Conservation (phyloP, 2,888 invertebrate genomes). For the Cepaea hortensis region DNA sequence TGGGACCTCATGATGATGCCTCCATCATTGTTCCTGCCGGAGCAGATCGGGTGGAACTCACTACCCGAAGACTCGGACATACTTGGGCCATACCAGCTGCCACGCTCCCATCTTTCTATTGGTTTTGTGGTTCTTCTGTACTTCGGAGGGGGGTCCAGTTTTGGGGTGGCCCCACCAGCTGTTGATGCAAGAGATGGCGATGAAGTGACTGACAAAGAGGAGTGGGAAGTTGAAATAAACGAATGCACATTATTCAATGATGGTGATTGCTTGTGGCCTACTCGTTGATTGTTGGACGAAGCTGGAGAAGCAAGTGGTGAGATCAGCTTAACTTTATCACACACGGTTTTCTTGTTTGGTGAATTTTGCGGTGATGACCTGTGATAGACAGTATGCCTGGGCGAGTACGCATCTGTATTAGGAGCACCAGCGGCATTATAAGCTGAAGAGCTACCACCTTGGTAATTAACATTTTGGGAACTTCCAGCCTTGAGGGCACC, state of each 20-base stretch:
- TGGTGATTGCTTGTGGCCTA: neutral
- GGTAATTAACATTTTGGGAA: slow-evolving; percentile 5
- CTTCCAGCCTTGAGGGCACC: slow-evolving; percentile 26
- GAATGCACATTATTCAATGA: slow-evolving; percentile 6
- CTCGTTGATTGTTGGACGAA: slow-evolving; percentile 30
- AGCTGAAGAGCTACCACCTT: neutral
- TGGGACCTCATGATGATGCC: slow-evolving; percentile 25
- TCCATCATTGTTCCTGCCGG: slow-evolving; percentile 55
- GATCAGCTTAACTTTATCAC: slow-evolving; percentile 56
- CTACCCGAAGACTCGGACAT: slow-evolving; percentile 61
- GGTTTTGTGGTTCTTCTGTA: slow-evolving; percentile 60
- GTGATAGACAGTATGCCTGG: neutral
- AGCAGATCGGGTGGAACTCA: slow-evolving; percentile 65
- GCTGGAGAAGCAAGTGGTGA: slow-evolving; percentile 53
- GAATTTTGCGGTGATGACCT: slow-evolving; percentile 1
- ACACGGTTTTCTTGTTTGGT: slow-evolving; percentile 51
- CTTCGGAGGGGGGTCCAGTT: slow-evolving; percentile 68
- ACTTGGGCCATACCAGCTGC: slow-evolving; percentile 52
- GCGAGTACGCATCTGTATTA: neutral
- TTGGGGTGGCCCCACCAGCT: slow-evolving; percentile 55
- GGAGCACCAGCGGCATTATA: neutral
- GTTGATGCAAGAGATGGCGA: neutral
- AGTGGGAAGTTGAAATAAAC: neutral
- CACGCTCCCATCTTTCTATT: slow-evolving; percentile 54
- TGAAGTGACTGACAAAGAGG: neutral